Percentiles rank a stretch among this genome's conserved stretches.
These are phyloP conservation scores for Ameiurus melas DNA, from an alignment of 2,113 vertebrate species.

Conservation along the genomic window DNA sequence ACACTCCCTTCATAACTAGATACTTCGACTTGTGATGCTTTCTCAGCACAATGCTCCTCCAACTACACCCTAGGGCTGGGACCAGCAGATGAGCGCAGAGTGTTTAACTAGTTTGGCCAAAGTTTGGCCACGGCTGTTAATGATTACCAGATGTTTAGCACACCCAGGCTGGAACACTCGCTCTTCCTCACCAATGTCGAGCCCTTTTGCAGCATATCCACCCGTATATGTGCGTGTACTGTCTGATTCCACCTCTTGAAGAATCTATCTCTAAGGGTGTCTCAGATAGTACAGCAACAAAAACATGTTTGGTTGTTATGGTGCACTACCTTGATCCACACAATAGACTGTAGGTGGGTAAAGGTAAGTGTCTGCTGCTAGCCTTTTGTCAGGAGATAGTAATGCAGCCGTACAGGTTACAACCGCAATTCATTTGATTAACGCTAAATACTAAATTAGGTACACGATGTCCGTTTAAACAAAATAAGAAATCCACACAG, in stretches of 20 bases:
- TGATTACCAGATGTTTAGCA: constrained; percentile 55
- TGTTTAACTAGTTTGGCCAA: constrained; percentile 54
- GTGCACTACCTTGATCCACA: constrained; percentile 16
- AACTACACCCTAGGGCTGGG: constrained; percentile 45
- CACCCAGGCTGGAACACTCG: constrained; percentile 38
- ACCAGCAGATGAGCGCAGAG: constrained; percentile 19
- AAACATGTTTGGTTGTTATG: constrained; percentile 31
- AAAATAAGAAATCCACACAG: neutral
- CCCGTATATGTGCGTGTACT: neutral
- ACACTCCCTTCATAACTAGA: constrained; percentile 34
- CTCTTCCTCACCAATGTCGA: constrained; percentile 34
- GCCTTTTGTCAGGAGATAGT: neutral
- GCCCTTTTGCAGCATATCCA: neutral
- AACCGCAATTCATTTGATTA: neutral
- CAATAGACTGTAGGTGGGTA: constrained; percentile 18
- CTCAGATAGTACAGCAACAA: constrained; percentile 6
- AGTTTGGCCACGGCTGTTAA: constrained; percentile 57
- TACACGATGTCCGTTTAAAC: neutral
- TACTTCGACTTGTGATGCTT: constrained; percentile 22
- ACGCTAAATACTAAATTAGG: neutral
- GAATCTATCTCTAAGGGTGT: constrained; percentile 25
- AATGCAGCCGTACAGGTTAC: constrained; percentile 8
- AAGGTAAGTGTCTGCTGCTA: constrained; percentile 13
- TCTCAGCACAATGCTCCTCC: constrained; percentile 26
- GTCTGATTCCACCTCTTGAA: neutral